Conservation (phyloP, 2,797 vertebrate species). For the Anguilla pacifica region DNA sequence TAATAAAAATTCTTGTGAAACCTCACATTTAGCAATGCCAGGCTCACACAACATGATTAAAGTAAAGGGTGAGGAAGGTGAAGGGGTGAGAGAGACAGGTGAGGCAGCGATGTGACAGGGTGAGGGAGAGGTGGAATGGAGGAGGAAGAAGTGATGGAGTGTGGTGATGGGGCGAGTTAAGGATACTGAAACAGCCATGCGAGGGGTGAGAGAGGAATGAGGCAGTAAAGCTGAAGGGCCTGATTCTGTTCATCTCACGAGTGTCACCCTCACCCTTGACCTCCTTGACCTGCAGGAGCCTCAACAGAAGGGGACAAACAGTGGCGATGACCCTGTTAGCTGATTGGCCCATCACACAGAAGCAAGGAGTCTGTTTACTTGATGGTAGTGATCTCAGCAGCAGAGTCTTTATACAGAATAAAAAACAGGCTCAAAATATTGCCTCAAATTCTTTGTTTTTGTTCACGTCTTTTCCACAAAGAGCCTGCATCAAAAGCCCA, state of each 20-base stretch:
- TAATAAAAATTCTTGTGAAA: neutral
- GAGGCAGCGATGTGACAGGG: neutral
- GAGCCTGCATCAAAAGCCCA: constrained; percentile 3
- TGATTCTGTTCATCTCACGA: neutral
- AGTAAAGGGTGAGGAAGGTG: neutral
- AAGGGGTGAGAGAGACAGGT: neutral
- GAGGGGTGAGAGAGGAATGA: neutral
- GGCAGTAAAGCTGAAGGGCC: neutral
- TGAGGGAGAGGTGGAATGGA: neutral
- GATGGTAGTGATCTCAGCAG: neutral
- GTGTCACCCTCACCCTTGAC: neutral
- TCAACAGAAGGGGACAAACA: neutral
- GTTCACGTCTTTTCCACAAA: neutral
- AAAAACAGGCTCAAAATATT: neutral
- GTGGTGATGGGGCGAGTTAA: neutral
- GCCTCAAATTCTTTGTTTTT: neutral
- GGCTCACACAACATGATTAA: neutral
- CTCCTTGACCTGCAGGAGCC: neutral
- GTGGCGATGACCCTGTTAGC: neutral
- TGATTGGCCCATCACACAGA: neutral
- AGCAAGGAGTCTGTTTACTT: neutral
- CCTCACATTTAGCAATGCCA: too few species aligned
- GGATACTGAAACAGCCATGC: neutral
- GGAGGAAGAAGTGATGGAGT: neutral
- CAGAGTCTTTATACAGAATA: neutral